Base-by-base conservation (phyloP, 2,888 invertebrate species). In the Diaperis boleti region DNA sequence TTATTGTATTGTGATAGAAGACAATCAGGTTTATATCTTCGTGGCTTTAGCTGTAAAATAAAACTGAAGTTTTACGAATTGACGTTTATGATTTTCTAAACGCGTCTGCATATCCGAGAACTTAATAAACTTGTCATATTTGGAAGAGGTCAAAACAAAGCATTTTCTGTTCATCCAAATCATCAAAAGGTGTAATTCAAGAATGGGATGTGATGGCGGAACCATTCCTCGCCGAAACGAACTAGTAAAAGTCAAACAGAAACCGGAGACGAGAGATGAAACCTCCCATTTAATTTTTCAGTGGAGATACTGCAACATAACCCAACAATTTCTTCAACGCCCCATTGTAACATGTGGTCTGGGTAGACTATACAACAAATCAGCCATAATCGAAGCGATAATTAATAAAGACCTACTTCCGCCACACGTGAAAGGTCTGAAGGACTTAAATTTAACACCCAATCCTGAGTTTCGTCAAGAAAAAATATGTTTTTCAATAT, bases 281-380 rank as follows among this genome's bases (percentile, higher is more conserved):
- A 92, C 93, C 78, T 91, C 97, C 0, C 96, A 96, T 77, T 84
- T 94, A 41, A 91, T 92, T 18, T 96, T 95, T 73, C 93, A 94
- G 76, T 99, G 98, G 98, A 88, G 91, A 61, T 94, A 95, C 79
- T 99, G 99, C 79, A 89, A 95, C 2, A 84, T 98, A 56, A 92
- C 94, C 0, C 98, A 98, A 77, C 88, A 94, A 77, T 88, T 88
- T 0, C 81, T 98, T 10, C 89, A 91, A 78, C 83, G 87, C 69
- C 98, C 98, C 0, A 89, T 98, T 50, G 96, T 96, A 3, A 92
- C 94, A 39, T 98, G 98, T 81, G 91, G 92, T 17, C 83, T 97
- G 11, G 98, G 98, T 4, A 88, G 90, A 55, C 84, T 99, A 0
- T 99, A 98, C 83, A 96, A 92, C 77, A 99, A 99, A 79, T 94